These are phyloP conservation scores for Sarcophaga rosellei DNA, from an alignment of 2,888 invertebrate species.

Conservation along the genomic window DNA sequence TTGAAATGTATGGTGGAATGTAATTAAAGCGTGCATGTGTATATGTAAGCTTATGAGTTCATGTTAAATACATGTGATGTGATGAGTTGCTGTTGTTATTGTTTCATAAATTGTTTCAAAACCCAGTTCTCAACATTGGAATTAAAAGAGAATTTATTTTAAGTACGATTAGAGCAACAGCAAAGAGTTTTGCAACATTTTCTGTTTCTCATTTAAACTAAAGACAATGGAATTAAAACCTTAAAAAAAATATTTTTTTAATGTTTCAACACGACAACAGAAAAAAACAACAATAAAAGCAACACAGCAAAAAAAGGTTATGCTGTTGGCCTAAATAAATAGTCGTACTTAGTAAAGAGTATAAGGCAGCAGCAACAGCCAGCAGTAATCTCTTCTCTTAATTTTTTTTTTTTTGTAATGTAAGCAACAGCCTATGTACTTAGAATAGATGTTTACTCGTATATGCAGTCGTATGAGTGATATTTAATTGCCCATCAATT, in stretches of 20 bases:
- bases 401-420: not conserved
- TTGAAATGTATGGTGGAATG: not conserved
- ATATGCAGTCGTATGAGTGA: not conserved
- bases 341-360: too few relatives aligned
- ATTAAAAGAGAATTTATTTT: conserved; percentile 41
- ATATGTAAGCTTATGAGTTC: not conserved
- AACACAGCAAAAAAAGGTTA: too few relatives aligned
- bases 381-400: not conserved
- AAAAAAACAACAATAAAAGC: too few relatives aligned
- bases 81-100: conserved; percentile 35
- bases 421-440: too few relatives aligned
- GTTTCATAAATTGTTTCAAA: conserved; percentile 28
- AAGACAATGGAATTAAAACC: conserved; percentile 31
- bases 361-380: too few relatives aligned
- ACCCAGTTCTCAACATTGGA: conserved; percentile 9
- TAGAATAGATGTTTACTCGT: too few relatives aligned
- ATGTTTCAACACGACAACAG: not conserved
- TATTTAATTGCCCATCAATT: not conserved
- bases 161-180: not conserved
- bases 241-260: not conserved
- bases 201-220: conserved; percentile 2
- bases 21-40: not conserved
- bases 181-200: conserved; percentile 18
- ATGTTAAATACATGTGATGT: conserved; percentile 11
- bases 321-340: conserved; percentile 4